Evolutionary conservation across 2,888 invertebrate genomes (phyloP).

Genomic region (Dryadula phaetusa): DNA sequence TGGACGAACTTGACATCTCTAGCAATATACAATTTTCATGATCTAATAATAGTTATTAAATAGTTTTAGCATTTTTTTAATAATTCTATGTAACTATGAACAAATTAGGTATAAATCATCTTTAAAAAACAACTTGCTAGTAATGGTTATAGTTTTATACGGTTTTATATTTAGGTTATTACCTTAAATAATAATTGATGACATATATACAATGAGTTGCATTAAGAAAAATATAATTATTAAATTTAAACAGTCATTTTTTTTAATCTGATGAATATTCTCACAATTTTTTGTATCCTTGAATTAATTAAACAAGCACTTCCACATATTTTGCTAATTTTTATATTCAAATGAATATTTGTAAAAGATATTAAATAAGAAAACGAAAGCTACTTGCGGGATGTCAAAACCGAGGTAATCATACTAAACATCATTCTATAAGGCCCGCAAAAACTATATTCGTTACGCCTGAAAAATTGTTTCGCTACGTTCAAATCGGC

Average conservation of each 20-base stretch:
- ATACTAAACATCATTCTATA: not conserved
- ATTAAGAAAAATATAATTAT: no score
- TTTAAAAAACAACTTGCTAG: no score
- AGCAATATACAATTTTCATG: not conserved
- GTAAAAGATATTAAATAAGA: not conserved
- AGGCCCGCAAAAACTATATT: constrained; percentile 20
- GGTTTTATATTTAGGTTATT: no score
- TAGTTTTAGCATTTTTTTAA: no score
- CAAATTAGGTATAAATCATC: no score
- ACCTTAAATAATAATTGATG: no score
- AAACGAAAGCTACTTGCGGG: not conserved
- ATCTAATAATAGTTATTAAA: no score
- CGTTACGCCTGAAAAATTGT: constrained; percentile 51
- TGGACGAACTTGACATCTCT: constrained; percentile 28
- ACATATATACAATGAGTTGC: no score
- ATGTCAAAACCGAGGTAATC: not conserved
- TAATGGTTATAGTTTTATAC: no score
- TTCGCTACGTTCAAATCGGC: constrained; percentile 42
- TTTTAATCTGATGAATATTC: not conserved
- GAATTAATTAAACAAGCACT: not conserved
- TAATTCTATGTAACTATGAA: no score
- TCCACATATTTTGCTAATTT: not conserved
- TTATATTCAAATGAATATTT: no score
- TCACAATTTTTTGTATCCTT: not conserved
- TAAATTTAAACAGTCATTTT: not conserved